phyloP scores from a whole-genome alignment of 2,113 vertebrate genomes.

The Paedocypris sp. region DNA sequence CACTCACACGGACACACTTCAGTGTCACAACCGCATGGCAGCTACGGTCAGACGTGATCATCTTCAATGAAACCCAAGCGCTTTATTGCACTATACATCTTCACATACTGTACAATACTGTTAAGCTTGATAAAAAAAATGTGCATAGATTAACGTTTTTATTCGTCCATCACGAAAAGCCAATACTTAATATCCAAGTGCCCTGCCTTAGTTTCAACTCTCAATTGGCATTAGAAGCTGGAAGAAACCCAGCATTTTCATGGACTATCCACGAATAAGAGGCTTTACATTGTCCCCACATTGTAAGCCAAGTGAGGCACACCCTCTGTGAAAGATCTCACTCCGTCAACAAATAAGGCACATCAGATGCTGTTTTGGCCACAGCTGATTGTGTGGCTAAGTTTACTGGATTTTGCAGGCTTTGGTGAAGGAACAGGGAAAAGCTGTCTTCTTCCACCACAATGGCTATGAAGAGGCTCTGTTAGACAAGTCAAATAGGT shows the following conservation, averaged over 20 bases:
- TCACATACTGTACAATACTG: too few relatives aligned
- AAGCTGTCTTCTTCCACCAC: conserved; percentile 30
- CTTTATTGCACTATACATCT: too few relatives aligned
- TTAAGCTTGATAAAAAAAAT: too few relatives aligned
- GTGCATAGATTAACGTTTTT: too few relatives aligned
- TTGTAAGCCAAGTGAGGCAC: conserved; percentile 50
- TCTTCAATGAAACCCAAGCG: background rate
- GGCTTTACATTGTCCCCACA: conserved; percentile 30
- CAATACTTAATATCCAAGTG: conserved; percentile 5
- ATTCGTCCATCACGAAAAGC: background rate
- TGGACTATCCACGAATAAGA: conserved; percentile 22
- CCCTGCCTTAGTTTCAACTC: conserved; percentile 31
- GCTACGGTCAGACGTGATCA: background rate
- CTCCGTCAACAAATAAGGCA: conserved; percentile 67
- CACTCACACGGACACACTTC: background rate
- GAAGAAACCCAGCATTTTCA: conserved; percentile 14
- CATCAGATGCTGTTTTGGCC: conserved; percentile 70
- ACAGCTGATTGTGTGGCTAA: conserved; percentile 47
- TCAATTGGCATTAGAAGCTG: conserved; percentile 19
- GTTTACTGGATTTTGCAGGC: conserved; percentile 60
- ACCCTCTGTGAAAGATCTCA: conserved; percentile 61
- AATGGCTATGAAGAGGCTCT: conserved; percentile 28
- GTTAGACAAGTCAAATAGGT: conserved; percentile 52
- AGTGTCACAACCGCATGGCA: conserved; percentile 16
- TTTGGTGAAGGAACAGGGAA: conserved; percentile 40